A percentile compares a stretch with the other conserved stretches of the same genome.
Evolutionary conservation across 2,888 invertebrate genomes (phyloP).

Genomic region (Diploptera punctata): DNA sequence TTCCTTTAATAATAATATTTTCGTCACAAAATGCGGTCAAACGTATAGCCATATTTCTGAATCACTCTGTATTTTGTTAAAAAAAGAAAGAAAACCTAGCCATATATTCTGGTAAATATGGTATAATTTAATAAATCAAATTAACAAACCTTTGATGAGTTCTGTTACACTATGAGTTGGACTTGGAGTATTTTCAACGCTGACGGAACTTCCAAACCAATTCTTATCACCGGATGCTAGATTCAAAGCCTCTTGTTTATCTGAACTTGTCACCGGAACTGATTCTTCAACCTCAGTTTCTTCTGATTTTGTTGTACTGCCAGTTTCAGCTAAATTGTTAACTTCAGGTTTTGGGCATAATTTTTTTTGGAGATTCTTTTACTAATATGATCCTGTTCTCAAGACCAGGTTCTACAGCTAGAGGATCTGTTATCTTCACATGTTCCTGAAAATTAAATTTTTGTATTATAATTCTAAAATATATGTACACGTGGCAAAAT

Average conservation of each 20-base stretch:
- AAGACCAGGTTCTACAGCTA: neutral
- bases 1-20: too few species aligned
- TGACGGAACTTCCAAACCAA: neutral
- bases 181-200: neutral
- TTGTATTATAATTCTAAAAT: too few species aligned
- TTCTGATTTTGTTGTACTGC: neutral
- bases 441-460: too few species aligned
- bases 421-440: neutral
- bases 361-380: slow-evolving; percentile 15
- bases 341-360: neutral
- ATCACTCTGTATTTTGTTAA: too few species aligned
- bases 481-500: too few species aligned
- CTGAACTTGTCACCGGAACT: neutral
- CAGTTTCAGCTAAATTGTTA: neutral
- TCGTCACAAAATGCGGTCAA: too few species aligned
- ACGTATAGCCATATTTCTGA: too few species aligned
- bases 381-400: slow-evolving; percentile 17
- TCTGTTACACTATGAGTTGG: neutral
- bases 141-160: slow-evolving; percentile 2
- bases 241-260: neutral
- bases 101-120: too few species aligned
- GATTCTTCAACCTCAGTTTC: neutral
- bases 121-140: too few species aligned
- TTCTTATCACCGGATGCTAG: neutral
- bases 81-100: too few species aligned